Percentiles rank a stretch among this genome's conserved stretches.
These are phyloP conservation scores for Drosophila malerkotliana DNA, from an alignment of 1,140 invertebrate genomes.

Conservation along the genomic window DNA sequence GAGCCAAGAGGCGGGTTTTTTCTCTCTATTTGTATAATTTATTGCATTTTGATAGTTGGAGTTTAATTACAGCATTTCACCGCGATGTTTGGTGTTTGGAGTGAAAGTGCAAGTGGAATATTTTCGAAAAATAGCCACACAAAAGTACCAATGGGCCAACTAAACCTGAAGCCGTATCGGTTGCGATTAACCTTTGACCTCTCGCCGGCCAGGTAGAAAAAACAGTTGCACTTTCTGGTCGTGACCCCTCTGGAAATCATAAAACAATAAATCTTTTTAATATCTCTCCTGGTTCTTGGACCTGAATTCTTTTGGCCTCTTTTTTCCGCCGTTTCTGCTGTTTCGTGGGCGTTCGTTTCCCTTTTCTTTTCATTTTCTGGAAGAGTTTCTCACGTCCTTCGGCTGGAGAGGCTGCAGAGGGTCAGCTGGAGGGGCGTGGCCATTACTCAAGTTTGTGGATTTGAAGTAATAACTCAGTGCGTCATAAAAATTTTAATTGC, in stretches of 20 bases:
- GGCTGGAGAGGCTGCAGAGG: not conserved
- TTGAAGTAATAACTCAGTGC: slow-evolving; percentile 82
- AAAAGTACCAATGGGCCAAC: slow-evolving; percentile 7
- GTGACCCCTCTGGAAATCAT: slow-evolving; percentile 65
- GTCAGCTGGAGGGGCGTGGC: slow-evolving; percentile 37
- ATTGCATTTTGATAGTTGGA: slow-evolving; percentile 74
- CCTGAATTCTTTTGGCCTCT: slow-evolving; percentile 45
- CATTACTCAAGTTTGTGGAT: slow-evolving; percentile 82
- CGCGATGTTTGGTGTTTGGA: slow-evolving; percentile 5
- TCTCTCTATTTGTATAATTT: slow-evolving; percentile 60
- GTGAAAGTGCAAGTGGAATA: slow-evolving; percentile 48
- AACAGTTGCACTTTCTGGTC: slow-evolving; percentile 53
- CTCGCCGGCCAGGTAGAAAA: slow-evolving; percentile 50
- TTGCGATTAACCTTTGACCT: slow-evolving; percentile 62
- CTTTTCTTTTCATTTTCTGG: slow-evolving; percentile 49
- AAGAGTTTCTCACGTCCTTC: slow-evolving; percentile 75
- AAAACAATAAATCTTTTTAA: slow-evolving; percentile 82
- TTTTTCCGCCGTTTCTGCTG: slow-evolving; percentile 26
- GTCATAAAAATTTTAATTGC: slow-evolving; percentile 82
- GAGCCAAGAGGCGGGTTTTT: slow-evolving; percentile 23
- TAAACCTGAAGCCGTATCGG: not conserved
- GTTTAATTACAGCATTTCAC: slow-evolving; percentile 75
- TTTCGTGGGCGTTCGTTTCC: slow-evolving; percentile 70
- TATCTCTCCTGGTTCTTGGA: slow-evolving; percentile 54
- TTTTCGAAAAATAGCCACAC: slow-evolving; percentile 11